phyloP scores from a whole-genome alignment of 2,113 vertebrate species.

The Nesoenas mayeri region DNA sequence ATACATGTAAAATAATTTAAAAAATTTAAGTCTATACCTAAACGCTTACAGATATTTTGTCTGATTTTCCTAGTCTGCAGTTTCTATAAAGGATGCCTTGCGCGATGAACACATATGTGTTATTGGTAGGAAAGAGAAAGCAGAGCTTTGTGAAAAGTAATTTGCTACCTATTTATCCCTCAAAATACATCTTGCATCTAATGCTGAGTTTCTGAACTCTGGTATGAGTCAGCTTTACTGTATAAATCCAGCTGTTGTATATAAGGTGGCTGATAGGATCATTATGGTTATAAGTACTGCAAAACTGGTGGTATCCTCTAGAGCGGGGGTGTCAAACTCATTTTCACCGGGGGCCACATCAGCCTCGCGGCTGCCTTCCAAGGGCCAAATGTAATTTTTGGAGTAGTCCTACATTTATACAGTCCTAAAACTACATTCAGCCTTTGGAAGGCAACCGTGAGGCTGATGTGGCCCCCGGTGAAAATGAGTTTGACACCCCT shows the following conservation, averaged over 20 bases:
- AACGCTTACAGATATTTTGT: not conserved
- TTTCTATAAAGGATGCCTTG: not conserved
- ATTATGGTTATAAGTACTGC: not conserved
- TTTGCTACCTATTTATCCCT: not conserved
- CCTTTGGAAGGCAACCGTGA: too few species aligned
- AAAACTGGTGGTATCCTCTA: not conserved
- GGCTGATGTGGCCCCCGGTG: too few species aligned
- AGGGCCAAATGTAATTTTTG: too few species aligned
- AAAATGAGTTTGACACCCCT: too few species aligned
- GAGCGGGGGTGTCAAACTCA: too few species aligned
- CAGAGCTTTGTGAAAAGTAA: not conserved
- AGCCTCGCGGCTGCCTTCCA: too few species aligned
- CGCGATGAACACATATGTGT: not conserved
- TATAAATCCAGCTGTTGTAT: not conserved
- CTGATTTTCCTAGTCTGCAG: not conserved
- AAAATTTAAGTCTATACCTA: not conserved
- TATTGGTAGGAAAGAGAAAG: not conserved
- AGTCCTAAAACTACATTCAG: too few species aligned
- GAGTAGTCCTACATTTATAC: too few species aligned
- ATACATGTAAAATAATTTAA: not conserved
- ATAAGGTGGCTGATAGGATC: fast-evolving
- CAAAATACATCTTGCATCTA: not conserved
- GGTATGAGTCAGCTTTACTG: not conserved
- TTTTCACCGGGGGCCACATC: too few species aligned
- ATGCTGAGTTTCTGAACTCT: not conserved